phyloP scores from a whole-genome alignment of 1,140 invertebrate genomes.

The Harlomillsia oculata region DNA sequence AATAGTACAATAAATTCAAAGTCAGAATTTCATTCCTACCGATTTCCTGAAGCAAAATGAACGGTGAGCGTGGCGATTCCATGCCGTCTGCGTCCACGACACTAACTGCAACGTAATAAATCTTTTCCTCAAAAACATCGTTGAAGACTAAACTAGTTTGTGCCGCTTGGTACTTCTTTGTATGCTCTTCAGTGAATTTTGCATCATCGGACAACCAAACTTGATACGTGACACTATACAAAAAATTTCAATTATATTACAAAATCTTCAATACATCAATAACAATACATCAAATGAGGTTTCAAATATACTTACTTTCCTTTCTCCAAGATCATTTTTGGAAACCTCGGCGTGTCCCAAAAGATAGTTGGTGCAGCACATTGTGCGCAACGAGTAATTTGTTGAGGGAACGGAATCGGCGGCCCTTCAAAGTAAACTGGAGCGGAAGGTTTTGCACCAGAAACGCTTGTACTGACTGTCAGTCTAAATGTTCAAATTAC shows the following conservation, averaged over 20 bases:
- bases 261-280: background rate
- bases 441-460: constrained; percentile 42
- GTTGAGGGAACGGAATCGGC: constrained; percentile 52
- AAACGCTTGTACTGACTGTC: constrained; percentile 44
- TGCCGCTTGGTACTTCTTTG: constrained; percentile 42
- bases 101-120: constrained; percentile 56
- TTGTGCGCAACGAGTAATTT: constrained; percentile 48
- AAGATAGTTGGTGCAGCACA: constrained; percentile 39
- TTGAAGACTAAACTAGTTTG: constrained; percentile 50
- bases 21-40: constrained; percentile 9
- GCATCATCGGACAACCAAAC: constrained; percentile 52
- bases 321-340: constrained; percentile 11
- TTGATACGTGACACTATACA: constrained; percentile 51
- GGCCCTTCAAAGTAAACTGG: constrained; percentile 48
- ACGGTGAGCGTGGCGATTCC: constrained; percentile 41
- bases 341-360: constrained; percentile 10
- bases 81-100: constrained; percentile 54
- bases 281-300: background rate
- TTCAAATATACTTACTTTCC: constrained; percentile 17
- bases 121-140: constrained; percentile 43
- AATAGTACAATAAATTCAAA: too few species aligned
- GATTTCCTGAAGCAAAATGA: constrained; percentile 8
- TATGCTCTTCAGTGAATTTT: constrained; percentile 45
- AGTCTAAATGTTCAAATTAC: too few species aligned
- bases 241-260: constrained; percentile 28